Conservation (phyloP, 23 tunicate genomes). For the Trididemnum clinides region DNA sequence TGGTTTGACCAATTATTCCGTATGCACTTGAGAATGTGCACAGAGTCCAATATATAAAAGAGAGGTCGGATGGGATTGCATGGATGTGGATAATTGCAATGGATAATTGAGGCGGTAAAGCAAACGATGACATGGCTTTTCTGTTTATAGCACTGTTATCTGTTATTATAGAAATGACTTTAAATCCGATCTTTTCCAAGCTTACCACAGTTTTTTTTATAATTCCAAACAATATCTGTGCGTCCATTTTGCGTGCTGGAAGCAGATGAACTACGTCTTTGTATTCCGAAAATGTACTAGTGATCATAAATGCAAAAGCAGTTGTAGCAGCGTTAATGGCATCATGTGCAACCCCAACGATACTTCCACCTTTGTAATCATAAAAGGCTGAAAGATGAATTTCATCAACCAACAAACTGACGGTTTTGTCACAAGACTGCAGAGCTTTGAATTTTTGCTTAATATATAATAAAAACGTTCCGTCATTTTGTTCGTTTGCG, state of each 20-base stretch:
- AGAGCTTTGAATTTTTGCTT: slow-evolving; percentile 35
- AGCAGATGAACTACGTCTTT: slow-evolving; percentile 16
- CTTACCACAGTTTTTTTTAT: not conserved
- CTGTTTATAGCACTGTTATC: slow-evolving; percentile 5
- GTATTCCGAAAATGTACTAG: not conserved
- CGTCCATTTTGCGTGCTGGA: not conserved
- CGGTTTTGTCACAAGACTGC: slow-evolving; percentile 1
- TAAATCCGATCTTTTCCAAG: slow-evolving; percentile 7
- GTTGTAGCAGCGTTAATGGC: slow-evolving; percentile 8
- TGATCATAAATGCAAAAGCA: slow-evolving; percentile 20
- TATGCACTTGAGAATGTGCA: slow-evolving; percentile 25
- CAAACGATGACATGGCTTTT: slow-evolving; percentile 24
- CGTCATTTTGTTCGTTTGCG: not conserved
- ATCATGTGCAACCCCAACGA: not conserved
- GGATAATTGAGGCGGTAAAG: slow-evolving; percentile 1
- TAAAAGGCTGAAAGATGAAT: slow-evolving; percentile 2
- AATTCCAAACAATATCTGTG: not conserved
- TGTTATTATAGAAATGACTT: not conserved
- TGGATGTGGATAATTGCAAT: slow-evolving; percentile 25
- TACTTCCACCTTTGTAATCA: slow-evolving; percentile 23
- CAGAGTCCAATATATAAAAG: slow-evolving; percentile 13
- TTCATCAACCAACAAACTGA: not conserved
- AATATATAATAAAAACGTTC: slow-evolving; percentile 7
- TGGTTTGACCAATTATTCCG: slow-evolving; percentile 24
- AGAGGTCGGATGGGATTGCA: not conserved